Evolutionary conservation across 2,113 vertebrate genomes (phyloP).

Genomic region (Natator depressus): DNA sequence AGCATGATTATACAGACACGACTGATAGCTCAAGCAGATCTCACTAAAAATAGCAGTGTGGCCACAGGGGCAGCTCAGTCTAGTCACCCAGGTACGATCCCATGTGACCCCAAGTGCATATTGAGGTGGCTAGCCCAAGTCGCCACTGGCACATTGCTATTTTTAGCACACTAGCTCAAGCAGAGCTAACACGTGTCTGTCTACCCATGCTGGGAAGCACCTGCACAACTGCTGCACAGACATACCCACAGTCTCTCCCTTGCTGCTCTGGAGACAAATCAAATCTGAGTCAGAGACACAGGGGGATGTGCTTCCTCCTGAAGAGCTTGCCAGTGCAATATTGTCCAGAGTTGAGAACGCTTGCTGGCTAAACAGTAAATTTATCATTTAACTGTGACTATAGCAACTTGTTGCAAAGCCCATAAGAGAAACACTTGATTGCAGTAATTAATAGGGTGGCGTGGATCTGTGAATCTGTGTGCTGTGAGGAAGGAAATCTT

Average conservation of each 20-base stretch:
- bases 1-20: too few species aligned
- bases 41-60: neutral
- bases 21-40: too few species aligned
- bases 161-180: too few species aligned
- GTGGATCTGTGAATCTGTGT: neutral
- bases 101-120: too few species aligned
- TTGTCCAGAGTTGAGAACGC: neutral
- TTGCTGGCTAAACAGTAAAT: neutral
- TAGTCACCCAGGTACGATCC: neutral
- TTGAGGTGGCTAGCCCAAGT: too few species aligned
- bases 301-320: too few species aligned
- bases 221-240: neutral
- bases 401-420: neutral
- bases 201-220: neutral
- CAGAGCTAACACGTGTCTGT: too few species aligned
- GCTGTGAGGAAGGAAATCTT: neutral
- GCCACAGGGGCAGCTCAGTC: neutral
- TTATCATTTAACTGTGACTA: constrained; percentile 3
- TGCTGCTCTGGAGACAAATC: fast-evolving
- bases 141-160: neutral
- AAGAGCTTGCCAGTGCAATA: neutral
- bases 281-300: neutral
- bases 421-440: neutral
- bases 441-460: neutral
- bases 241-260: neutral